phyloP scores from a whole-genome alignment of 2,888 invertebrate genomes.

The Nasonovia ribisnigri region DNA sequence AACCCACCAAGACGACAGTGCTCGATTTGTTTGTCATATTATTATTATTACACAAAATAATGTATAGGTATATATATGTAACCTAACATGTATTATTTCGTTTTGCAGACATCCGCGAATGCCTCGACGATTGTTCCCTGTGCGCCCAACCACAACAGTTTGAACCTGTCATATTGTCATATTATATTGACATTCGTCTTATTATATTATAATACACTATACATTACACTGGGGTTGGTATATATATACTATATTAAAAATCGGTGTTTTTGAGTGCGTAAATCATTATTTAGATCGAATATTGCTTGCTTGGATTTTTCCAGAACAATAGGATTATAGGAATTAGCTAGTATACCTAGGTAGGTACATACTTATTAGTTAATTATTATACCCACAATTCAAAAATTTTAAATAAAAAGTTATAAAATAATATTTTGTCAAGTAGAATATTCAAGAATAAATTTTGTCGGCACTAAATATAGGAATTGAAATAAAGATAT shows the following conservation, averaged over 20 bases:
- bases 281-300: no score
- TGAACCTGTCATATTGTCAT: conserved; percentile 26
- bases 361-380: background rate
- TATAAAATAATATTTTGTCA: no score
- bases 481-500: no score
- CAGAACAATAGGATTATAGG: no score
- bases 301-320: no score
- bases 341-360: background rate
- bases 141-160: conserved; percentile 21
- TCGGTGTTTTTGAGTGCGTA: no score
- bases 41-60: background rate
- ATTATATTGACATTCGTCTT: conserved; percentile 25
- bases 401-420: no score
- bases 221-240: background rate
- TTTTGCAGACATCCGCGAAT: background rate
- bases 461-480: no score
- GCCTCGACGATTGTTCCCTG: background rate
- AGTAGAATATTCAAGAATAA: no score
- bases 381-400: no score
- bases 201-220: background rate
- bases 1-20: background rate
- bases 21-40: background rate
- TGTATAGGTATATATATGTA: background rate
- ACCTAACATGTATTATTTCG: background rate
- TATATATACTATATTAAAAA: no score